Base-by-base conservation (phyloP, 2,113 vertebrate species). In the Perca fluviatilis region DNA sequence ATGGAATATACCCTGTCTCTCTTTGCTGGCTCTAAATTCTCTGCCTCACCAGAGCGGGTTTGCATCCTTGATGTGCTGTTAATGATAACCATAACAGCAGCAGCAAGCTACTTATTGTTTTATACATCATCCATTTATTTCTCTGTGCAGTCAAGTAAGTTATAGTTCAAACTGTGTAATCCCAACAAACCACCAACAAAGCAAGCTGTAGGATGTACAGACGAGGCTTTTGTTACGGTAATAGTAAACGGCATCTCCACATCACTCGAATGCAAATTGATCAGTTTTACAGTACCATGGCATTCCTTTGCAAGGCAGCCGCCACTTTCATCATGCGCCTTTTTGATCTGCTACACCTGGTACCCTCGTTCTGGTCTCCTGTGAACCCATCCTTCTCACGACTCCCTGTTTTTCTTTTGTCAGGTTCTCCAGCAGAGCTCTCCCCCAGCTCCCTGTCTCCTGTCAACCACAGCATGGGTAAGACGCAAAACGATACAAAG, bases 381-480 rank as follows among this genome's bases (percentile, higher is more conserved):
- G 36, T 75, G 33, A 74, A 61, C 40, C 10, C 8, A 5, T 47
- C 12, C 30, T 23, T n/a, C 53, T 51, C 19, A 12, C 66, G 14
- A 77, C 50, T 36, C 76, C 2, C 7, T 82, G 50, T 72, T 70
- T 85, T 49, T 23, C 78, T 67, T 67, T 46, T 63, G 72, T 90
- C 91, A 99, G 98, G 98, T 94, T 99, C 98, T 94, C 98, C 98
- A 74, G 97, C 98, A 75, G 97, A 99, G 92, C 93, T 99, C 46
- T 99, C 98, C 91, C 98, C 98, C 68, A 98, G 97, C 91, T 97
- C 96, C 79, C 96, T 99, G 33, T 99, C 98, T 51, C 98, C 98
- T 72, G 98, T 98, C 93, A 99, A 97, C 93, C 98, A 99, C 92
- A 97, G 96, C 95, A 95, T 99, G 96, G 98, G 98, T 99, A 96